Evolutionary conservation across 2,888 invertebrate species (phyloP).

Genomic region (Dynastes tityus): DNA sequence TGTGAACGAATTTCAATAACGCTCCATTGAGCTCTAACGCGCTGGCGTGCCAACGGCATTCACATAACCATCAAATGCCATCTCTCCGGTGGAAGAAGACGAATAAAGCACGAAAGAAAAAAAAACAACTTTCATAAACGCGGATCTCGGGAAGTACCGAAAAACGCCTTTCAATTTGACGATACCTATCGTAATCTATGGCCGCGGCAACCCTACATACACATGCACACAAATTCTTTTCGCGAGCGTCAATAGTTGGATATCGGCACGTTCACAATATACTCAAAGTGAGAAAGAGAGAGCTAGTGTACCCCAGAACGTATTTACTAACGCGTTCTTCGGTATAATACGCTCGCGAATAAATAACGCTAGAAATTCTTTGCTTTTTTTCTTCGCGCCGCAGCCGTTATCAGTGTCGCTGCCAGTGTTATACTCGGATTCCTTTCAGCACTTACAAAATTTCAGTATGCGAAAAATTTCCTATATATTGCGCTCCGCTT

Average conservation of each 20-base stretch:
- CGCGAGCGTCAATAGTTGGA: conserved; percentile 18
- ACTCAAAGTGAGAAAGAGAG: background rate
- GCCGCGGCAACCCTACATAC: background rate
- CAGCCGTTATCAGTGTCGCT: conserved; percentile 37
- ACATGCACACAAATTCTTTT: background rate
- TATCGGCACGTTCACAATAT: conserved; percentile 28
- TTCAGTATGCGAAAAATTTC: conserved; percentile 43
- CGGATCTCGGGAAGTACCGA: background rate
- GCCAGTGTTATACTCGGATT: conserved; percentile 40
- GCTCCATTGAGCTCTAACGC: conserved; percentile 10
- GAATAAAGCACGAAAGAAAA: background rate
- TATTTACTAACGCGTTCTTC: conserved; percentile 28
- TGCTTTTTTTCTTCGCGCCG: background rate
- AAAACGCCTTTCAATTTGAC: conserved; percentile 33
- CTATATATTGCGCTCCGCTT: conserved; percentile 26
- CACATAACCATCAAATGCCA: conserved; percentile 6
- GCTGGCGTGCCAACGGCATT: conserved; percentile 7
- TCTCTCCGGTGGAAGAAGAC: background rate
- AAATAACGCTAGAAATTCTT: conserved; percentile 38
- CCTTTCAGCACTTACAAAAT: conserved; percentile 44
- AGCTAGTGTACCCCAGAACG: background rate
- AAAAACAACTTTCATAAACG: background rate
- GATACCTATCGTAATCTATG: conserved; percentile 32
- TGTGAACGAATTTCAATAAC: conserved; percentile 21
- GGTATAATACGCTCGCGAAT: conserved; percentile 9